Evolutionary conservation across 2,888 invertebrate species (phyloP), one percentile per base, ranked within the genome.

Genomic region (Anaspis maculata): DNA sequence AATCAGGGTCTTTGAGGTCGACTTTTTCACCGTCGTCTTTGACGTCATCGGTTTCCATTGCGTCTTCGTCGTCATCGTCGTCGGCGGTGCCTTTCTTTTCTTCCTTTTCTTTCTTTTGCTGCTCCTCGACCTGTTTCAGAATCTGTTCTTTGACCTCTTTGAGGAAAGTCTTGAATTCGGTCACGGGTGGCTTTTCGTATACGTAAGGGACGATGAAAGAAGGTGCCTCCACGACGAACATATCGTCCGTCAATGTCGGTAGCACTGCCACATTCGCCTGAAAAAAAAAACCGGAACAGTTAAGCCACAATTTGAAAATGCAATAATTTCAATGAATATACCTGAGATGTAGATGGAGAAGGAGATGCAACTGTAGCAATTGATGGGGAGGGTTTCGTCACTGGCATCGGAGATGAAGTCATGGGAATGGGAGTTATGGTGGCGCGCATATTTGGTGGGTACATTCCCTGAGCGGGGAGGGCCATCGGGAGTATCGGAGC

Each of bases 201-300:
- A 91, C 87, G 61, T 91, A 91, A 27, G 91, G 91, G 48, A 91
- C 90, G 57, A 91, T 89, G 58, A 91, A 90, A 13, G 89, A 90
- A 3, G 91, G 90, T 15, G 90, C 90, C 64, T 91, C 90, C 6
- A 91, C 83, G 7, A 91, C 89, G 61, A 83, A 90, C 83, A 90
- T 90, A 52, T 91, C 89, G 59, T 91, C 90, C 12, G 89, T 89
- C 13, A 91, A 64, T 4, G 86, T 84, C 1, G 88, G 88, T 48
- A 91, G 62, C 42, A 88, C 77, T 19, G 76, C 75, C 22, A 79
- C 37, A 22, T n/a, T n/a, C n/a, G n/a, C n/a, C n/a, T n/a, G n/a
- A n/a, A n/a, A n/a, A n/a, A n/a, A n/a, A n/a, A 33, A 3, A 30
- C 14, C 13, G 33, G 5, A n/a, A n/a, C n/a, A n/a, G n/a, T n/a